A percentile compares a stretch with the other conserved stretches of the same genome.
These are phyloP conservation scores for Selene dorsalis DNA, from an alignment of 2,797 vertebrate genomes.

Conservation along the genomic window DNA sequence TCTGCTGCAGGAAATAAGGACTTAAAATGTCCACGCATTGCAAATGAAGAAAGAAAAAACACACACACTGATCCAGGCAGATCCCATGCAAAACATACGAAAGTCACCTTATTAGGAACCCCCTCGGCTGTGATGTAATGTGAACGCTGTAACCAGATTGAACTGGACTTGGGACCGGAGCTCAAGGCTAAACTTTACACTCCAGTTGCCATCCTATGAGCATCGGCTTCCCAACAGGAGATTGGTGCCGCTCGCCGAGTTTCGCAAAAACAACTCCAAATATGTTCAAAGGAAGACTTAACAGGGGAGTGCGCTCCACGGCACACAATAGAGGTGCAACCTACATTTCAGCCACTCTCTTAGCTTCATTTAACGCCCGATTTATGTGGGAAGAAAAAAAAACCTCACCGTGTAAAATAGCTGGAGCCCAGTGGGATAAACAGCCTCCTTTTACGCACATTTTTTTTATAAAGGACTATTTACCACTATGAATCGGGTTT, in stretches of 20 bases:
- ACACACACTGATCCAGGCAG: slow-evolving; percentile 21
- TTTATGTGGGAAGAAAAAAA: slow-evolving; percentile 19
- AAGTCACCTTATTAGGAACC: slow-evolving; percentile 79
- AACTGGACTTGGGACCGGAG: slow-evolving; percentile 88
- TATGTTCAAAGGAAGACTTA: slow-evolving; percentile 89
- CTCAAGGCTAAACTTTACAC: slow-evolving; percentile 89
- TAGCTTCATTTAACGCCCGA: slow-evolving; percentile 49
- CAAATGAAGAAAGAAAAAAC: not conserved
- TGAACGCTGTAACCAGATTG: slow-evolving; percentile 88
- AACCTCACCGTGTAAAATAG: slow-evolving; percentile 8
- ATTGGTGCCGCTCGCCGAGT: slow-evolving; percentile 84
- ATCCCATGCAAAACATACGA: slow-evolving; percentile 45
- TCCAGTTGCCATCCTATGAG: slow-evolving; percentile 85
- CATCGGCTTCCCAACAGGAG: slow-evolving; percentile 83
- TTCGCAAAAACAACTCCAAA: slow-evolving; percentile 90
- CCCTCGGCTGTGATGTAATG: slow-evolving; percentile 87
- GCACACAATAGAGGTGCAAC: slow-evolving; percentile 81
- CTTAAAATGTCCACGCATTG: not conserved
- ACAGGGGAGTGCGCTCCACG: slow-evolving; percentile 68
- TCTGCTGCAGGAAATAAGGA: not conserved
- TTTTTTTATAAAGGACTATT: not conserved
- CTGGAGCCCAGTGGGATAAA: not conserved
- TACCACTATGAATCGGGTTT: not conserved
- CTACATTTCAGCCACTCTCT: slow-evolving; percentile 78
- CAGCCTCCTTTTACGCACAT: not conserved